A percentile compares a stretch with the other conserved stretches of the same genome.
Conservation (phyloP, 1,140 invertebrate genomes). For the Caenorhabditis remanei region DNA sequence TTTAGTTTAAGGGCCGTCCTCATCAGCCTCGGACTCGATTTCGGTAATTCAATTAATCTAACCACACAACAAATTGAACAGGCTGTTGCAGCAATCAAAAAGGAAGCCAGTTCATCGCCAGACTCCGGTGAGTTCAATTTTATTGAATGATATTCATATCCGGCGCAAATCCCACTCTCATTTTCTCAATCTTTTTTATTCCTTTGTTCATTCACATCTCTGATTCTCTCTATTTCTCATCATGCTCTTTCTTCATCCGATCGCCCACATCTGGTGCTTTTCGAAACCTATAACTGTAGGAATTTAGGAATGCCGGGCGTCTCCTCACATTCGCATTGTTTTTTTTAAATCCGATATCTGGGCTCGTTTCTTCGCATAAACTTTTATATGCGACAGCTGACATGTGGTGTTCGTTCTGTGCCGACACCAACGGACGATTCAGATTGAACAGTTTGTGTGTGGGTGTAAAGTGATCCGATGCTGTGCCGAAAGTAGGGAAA, state of each 20-base stretch:
- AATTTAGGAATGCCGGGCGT: background rate
- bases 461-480: constrained; percentile 29
- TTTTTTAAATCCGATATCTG: constrained; percentile 8
- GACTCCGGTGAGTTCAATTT: constrained; percentile 16
- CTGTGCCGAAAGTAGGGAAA: background rate
- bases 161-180: background rate
- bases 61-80: background rate
- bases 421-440: background rate
- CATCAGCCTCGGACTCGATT: constrained; percentile 73
- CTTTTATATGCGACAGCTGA: constrained; percentile 42
- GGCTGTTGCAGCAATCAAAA: background rate
- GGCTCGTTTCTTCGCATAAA: constrained; percentile 26
- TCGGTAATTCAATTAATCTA: constrained; percentile 27
- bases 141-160: background rate
- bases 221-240: background rate
- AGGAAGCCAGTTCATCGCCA: constrained; percentile 20
- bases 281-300: background rate
- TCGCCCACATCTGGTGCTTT: background rate
- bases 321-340: background rate
- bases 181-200: background rate
- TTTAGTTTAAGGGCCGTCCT: constrained; percentile 67
- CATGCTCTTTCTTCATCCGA: background rate
- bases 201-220: background rate
- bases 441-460: background rate
- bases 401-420: constrained; percentile 41